These are phyloP conservation scores for Oreonectes daqikongensis DNA, from an alignment of 2,797 vertebrate species.

Conservation along the genomic window DNA sequence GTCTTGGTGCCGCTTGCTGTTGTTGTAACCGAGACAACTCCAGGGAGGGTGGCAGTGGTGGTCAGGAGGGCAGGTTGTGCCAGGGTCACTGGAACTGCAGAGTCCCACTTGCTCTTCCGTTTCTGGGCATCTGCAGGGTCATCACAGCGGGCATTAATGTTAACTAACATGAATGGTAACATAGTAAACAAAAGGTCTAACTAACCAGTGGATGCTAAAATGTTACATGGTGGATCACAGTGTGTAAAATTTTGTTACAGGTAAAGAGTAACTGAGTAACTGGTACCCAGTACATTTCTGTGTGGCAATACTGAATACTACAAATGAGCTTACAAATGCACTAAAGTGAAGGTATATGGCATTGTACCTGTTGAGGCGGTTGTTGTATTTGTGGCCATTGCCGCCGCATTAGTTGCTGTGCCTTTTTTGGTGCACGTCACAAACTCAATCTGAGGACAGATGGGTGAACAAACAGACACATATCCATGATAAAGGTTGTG, in stretches of 20 bases:
- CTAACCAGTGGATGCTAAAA: background rate
- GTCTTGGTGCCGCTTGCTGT: slow-evolving; percentile 97
- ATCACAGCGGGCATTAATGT: background rate
- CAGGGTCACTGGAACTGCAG: slow-evolving; percentile 91
- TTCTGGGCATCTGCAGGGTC: slow-evolving; percentile 88
- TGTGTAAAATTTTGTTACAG: background rate
- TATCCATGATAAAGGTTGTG: background rate
- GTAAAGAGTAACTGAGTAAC: no score
- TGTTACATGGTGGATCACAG: background rate
- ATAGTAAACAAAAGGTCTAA: background rate
- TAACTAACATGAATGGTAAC: background rate
- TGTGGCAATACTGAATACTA: background rate
- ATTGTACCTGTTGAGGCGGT: slow-evolving; percentile 88
- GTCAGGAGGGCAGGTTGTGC: slow-evolving; percentile 94
- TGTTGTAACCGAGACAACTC: slow-evolving; percentile 94
- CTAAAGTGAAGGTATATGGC: background rate
- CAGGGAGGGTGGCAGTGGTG: slow-evolving; percentile 88
- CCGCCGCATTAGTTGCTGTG: slow-evolving; percentile 82
- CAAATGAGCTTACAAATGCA: background rate
- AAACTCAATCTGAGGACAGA: slow-evolving; percentile 88
- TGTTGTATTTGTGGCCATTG: slow-evolving; percentile 84
- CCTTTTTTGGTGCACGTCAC: slow-evolving; percentile 97
- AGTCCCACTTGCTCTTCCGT: slow-evolving; percentile 99
- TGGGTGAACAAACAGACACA: slow-evolving; percentile 7
- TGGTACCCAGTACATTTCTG: no score